Evolutionary conservation across 2,113 vertebrate species (phyloP).

Genomic region (Cranoglanis bouderius): DNA sequence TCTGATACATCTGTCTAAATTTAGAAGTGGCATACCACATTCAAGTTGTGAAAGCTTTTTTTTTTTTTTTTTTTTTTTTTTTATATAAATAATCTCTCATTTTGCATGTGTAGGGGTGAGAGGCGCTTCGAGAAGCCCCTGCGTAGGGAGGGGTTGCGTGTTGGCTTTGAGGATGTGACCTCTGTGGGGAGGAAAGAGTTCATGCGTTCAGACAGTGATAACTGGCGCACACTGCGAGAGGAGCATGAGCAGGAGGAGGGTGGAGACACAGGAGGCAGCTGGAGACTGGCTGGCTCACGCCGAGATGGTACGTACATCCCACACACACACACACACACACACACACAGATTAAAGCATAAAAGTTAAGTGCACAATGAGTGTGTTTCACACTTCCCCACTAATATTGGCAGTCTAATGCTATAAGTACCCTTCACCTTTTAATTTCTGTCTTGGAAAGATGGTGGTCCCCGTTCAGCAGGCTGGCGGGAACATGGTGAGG

Average conservation of each 20-base stretch:
- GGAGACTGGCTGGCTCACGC: constrained; percentile 75
- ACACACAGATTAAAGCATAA: neutral
- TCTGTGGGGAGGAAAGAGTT: constrained; percentile 80
- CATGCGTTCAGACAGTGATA: constrained; percentile 88
- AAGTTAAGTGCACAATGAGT: neutral
- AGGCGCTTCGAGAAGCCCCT: constrained; percentile 86
- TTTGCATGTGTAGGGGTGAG: constrained; percentile 74
- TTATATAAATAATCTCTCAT: neutral
- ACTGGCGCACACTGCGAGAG: constrained; percentile 88
- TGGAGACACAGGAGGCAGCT: constrained; percentile 71
- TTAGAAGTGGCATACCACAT: constrained; percentile 6
- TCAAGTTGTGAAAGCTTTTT: neutral
- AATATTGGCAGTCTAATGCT: neutral
- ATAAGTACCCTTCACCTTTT: neutral
- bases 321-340: neutral
- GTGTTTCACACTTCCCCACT: neutral
- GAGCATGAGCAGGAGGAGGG: constrained; percentile 84
- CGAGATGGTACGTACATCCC: constrained; percentile 75
- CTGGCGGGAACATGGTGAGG: constrained; percentile 84
- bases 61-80: no score
- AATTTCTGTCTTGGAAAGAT: constrained; percentile 62
- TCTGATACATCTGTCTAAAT: neutral
- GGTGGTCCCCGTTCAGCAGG: constrained; percentile 86
- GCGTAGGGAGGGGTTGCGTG: constrained; percentile 81
- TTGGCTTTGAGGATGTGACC: constrained; percentile 81